These are phyloP conservation scores for Galeopterus variegatus DNA, from an alignment of 2,113 vertebrate genomes.

Conservation along the genomic window DNA sequence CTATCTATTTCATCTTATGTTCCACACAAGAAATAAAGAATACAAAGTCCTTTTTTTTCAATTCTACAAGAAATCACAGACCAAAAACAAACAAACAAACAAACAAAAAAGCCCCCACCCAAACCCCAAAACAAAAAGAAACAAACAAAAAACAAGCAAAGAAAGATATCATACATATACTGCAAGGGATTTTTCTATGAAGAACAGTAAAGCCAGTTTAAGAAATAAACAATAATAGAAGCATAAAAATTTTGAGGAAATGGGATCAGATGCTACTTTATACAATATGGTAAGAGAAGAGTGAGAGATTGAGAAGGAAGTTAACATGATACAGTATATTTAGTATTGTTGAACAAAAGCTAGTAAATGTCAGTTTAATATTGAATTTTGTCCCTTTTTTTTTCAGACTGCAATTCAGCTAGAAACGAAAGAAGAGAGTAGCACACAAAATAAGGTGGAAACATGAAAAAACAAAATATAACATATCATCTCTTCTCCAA, in stretches of 20 bases:
- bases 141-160: not conserved
- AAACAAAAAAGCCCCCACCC: too few relatives aligned
- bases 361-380: conserved; percentile 36
- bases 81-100: not conserved
- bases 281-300: not conserved
- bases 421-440: not conserved
- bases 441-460: conserved; percentile 18
- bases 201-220: not conserved
- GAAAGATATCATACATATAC: not conserved
- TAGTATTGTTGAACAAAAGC: not conserved
- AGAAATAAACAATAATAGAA: not conserved
- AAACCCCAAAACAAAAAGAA: too few relatives aligned
- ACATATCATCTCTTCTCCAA: not conserved
- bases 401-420: not conserved
- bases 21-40: not conserved
- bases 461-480: not conserved
- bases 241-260: not conserved
- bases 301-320: not conserved
- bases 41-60: not conserved
- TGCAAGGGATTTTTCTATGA: not conserved
- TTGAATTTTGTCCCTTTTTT: not conserved
- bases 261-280: not conserved
- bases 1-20: not conserved
- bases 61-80: not conserved
- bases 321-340: not conserved